phyloP scores from a whole-genome alignment of 2,797 vertebrate species.

The Falco novaeseelandiae region DNA sequence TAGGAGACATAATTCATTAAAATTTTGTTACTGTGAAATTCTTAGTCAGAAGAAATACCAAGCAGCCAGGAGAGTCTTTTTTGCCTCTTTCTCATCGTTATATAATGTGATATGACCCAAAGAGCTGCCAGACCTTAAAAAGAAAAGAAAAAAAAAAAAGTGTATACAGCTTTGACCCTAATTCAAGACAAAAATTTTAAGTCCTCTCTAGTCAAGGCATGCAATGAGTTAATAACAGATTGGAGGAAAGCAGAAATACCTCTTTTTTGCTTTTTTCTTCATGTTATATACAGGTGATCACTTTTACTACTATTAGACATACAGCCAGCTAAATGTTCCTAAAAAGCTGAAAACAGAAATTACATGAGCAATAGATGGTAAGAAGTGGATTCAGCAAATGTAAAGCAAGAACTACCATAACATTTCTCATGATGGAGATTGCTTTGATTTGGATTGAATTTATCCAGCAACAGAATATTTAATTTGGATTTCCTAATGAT shows the following conservation, averaged over 20 bases:
- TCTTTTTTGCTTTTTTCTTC: not conserved
- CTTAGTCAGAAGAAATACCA: not conserved
- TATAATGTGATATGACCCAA: not conserved
- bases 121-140: not conserved
- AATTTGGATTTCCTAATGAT: not conserved
- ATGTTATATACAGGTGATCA: not conserved
- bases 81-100: not conserved
- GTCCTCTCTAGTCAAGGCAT: not conserved
- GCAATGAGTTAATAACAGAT: not conserved
- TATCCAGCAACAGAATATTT: not conserved
- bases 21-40: not conserved
- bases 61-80: not conserved
- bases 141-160: not conserved
- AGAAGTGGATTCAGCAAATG: not conserved
- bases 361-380: not conserved
- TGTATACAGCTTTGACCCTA: not conserved
- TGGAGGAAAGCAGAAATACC: not conserved
- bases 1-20: not conserved
- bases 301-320: not conserved
- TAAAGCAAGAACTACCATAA: not conserved
- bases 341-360: not conserved
- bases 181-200: not conserved
- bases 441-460: not conserved
- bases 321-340: not conserved
- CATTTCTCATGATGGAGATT: not conserved